Evolutionary conservation across 1,140 invertebrate species (phyloP).

Genomic region (Batillaria attramentaria): DNA sequence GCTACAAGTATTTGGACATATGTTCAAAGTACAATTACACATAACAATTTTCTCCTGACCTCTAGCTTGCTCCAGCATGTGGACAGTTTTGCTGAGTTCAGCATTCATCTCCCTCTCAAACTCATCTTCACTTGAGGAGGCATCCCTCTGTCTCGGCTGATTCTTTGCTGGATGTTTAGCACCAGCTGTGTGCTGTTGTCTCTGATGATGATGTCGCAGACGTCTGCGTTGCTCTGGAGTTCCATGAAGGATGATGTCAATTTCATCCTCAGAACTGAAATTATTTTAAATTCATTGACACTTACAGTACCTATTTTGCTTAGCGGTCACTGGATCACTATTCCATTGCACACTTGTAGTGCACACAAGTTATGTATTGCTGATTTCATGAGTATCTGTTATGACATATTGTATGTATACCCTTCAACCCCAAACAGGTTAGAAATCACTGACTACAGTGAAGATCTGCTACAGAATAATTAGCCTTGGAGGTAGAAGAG

Average conservation of each 20-base stretch:
- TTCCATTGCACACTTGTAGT: no score
- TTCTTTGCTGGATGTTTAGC: neutral
- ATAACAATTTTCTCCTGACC: conserved; percentile 13
- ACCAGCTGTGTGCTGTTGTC: conserved; percentile 6
- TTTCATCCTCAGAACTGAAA: conserved; percentile 64
- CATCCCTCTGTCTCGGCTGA: conserved; percentile 14
- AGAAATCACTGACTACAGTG: no score
- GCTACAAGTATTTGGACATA: no score
- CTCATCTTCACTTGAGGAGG: conserved; percentile 60
- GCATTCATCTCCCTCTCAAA: conserved; percentile 68
- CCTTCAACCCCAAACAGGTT: no score
- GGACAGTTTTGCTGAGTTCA: conserved; percentile 57
- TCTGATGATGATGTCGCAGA: conserved; percentile 39
- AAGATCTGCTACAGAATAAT: no score
- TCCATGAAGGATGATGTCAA: conserved; percentile 61
- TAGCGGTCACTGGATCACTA: neutral
- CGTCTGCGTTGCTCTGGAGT: conserved; percentile 54
- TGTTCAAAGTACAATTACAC: no score
- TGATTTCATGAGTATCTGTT: neutral
- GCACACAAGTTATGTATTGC: neutral
- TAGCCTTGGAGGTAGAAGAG: no score
- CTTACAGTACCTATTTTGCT: neutral
- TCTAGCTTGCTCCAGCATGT: conserved; percentile 54
- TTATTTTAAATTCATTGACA: neutral
- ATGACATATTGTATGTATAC: neutral